These are phyloP conservation scores for Tricholaema leucomelas DNA, from an alignment of 2,113 vertebrate genomes.

Conservation along the genomic window DNA sequence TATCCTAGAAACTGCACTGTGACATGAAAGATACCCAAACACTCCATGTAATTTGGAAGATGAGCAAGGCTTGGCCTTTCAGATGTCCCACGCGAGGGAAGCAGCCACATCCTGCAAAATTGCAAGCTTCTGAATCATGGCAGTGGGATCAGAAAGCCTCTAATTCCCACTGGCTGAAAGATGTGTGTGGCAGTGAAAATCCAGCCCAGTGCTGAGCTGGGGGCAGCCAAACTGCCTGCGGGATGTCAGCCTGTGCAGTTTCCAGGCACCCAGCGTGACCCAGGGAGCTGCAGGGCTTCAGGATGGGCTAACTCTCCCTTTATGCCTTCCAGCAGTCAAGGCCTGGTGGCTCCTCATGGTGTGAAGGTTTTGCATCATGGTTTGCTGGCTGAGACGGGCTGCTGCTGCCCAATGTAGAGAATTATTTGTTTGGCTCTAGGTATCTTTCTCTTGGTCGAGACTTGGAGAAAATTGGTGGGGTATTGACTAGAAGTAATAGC, in stretches of 20 bases:
- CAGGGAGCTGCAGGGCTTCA: background rate
- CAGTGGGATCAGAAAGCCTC: background rate
- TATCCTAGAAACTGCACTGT: background rate
- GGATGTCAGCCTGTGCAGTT: background rate
- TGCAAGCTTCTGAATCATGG: conserved; percentile 56
- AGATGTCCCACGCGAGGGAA: conserved; percentile 34
- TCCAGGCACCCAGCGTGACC: accelerated
- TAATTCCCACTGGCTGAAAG: background rate
- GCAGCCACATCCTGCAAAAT: conserved; percentile 28
- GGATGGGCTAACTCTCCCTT: background rate
- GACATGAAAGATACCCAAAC: conserved; percentile 44
- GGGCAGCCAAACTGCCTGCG: background rate
- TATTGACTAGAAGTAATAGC: background rate
- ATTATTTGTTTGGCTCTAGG: background rate
- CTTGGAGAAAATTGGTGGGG: background rate
- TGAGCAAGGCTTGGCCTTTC: conserved; percentile 60
- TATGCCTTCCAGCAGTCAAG: background rate
- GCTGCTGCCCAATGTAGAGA: background rate
- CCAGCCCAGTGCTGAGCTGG: accelerated
- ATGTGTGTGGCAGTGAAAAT: background rate
- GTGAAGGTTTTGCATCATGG: background rate
- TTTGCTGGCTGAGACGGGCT: background rate
- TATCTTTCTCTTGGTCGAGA: background rate
- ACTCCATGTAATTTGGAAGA: background rate
- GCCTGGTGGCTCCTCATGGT: background rate